Conservation (phyloP, 2,113 vertebrate genomes). For the Nestor notabilis region DNA sequence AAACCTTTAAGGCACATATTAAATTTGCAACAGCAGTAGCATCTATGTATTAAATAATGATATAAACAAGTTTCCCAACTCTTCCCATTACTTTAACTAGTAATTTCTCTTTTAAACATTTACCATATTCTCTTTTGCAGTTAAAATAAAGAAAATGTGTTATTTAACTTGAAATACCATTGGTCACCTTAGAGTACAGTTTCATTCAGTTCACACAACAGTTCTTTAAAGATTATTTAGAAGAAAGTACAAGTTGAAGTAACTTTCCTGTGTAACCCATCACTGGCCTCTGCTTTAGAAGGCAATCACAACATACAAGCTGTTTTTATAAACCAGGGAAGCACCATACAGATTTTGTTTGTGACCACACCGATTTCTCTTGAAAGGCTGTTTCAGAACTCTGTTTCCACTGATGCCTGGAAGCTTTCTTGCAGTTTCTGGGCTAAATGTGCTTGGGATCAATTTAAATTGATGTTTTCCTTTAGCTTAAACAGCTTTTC, state of each 20-base stretch:
- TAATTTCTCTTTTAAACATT: background rate
- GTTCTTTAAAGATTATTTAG: background rate
- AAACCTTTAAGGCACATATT: background rate
- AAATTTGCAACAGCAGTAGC: background rate
- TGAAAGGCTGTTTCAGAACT: background rate
- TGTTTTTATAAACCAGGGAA: background rate
- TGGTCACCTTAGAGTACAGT: background rate
- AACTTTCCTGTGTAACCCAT: background rate
- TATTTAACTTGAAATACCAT: background rate
- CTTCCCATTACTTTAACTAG: background rate
- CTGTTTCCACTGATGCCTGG: background rate
- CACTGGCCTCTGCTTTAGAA: background rate
- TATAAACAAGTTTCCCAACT: background rate
- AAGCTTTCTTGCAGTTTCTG: conserved; percentile 9
- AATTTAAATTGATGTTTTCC: background rate
- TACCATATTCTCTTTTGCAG: background rate
- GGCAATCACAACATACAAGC: background rate
- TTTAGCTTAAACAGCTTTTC: background rate
- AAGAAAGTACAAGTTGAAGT: background rate
- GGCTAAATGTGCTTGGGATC: background rate
- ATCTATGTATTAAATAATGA: background rate
- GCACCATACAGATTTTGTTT: background rate
- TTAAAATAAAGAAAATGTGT: background rate
- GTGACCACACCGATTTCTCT: background rate
- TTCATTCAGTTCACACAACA: background rate